A percentile compares a stretch with the other conserved stretches of the same genome.
These are phyloP conservation scores for Porites divaricata DNA, from an alignment of 92 coral and sea anemone genomes.

Conservation along the genomic window DNA sequence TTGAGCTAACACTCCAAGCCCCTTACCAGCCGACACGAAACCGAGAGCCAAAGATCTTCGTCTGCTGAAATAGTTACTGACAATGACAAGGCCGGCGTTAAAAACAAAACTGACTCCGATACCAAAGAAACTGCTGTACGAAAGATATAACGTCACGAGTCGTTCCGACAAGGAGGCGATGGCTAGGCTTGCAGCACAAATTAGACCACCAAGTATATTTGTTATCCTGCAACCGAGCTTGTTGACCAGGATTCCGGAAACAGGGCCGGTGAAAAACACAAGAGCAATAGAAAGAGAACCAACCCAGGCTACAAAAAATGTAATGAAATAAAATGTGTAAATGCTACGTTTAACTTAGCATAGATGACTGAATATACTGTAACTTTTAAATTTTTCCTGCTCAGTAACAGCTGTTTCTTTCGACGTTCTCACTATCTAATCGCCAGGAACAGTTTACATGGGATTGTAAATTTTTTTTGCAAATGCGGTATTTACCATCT, in stretches of 20 bases:
- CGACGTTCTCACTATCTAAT: too few species aligned
- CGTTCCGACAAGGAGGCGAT: conserved; percentile 53
- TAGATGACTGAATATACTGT: neutral
- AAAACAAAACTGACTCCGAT: conserved; percentile 59
- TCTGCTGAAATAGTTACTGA: conserved; percentile 33
- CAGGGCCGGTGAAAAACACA: conserved; percentile 52
- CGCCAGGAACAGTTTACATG: too few species aligned
- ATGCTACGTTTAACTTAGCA: neutral
- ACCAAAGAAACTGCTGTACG: conserved; percentile 62
- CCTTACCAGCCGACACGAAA: conserved; percentile 60
- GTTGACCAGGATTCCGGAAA: conserved; percentile 56
- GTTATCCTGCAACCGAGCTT: conserved; percentile 59
- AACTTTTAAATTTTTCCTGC: too few species aligned
- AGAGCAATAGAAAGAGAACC: conserved; percentile 70
- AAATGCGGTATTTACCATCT: too few species aligned
- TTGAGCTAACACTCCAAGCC: conserved; percentile 46
- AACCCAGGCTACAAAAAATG: conserved; percentile 58
- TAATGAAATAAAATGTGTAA: neutral
- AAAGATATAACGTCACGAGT: conserved; percentile 37
- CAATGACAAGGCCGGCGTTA: conserved; percentile 45
- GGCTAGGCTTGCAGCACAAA: conserved; percentile 54
- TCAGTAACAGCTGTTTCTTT: too few species aligned
- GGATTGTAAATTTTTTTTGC: too few species aligned
- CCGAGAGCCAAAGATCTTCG: conserved; percentile 61
- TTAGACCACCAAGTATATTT: conserved; percentile 61